phyloP scores from a whole-genome alignment of 2,113 vertebrate genomes.

The Hylia prasina region DNA sequence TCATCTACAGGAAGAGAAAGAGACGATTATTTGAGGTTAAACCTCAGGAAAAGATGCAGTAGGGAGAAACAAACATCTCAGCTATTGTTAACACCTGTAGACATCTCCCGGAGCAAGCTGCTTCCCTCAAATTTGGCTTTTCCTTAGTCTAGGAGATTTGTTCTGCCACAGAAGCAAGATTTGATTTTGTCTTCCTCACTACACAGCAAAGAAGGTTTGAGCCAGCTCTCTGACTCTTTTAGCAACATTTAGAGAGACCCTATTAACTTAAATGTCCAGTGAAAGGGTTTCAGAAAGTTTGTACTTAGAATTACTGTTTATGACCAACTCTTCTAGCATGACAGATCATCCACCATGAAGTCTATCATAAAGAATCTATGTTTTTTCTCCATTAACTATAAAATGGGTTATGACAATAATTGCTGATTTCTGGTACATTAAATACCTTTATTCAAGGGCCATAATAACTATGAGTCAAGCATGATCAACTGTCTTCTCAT shows the following conservation, averaged over 20 bases:
- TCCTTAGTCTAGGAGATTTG: not conserved
- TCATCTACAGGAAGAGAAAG: not conserved
- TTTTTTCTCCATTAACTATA: not conserved
- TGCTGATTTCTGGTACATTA: not conserved
- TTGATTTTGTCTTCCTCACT: not conserved
- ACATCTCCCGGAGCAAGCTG: not conserved
- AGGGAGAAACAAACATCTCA: not conserved
- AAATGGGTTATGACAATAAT: not conserved
- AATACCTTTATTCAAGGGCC: not conserved
- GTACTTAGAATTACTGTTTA: not conserved
- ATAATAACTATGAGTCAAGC: not conserved
- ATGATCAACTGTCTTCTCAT: not conserved
- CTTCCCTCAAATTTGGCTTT: not conserved
- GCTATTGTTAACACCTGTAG: rapidly evolving
- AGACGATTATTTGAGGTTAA: not conserved
- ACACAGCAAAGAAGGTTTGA: not conserved
- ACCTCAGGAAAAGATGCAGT: not conserved
- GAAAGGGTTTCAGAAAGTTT: not conserved
- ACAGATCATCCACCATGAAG: not conserved
- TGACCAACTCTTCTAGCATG: not conserved
- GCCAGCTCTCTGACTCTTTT: not conserved
- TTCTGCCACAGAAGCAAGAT: not conserved
- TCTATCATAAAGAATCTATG: not conserved
- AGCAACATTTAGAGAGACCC: not conserved
- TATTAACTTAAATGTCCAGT: not conserved